Conservation (phyloP, 1,140 invertebrate genomes). For the Drosophila kepulauana region DNA sequence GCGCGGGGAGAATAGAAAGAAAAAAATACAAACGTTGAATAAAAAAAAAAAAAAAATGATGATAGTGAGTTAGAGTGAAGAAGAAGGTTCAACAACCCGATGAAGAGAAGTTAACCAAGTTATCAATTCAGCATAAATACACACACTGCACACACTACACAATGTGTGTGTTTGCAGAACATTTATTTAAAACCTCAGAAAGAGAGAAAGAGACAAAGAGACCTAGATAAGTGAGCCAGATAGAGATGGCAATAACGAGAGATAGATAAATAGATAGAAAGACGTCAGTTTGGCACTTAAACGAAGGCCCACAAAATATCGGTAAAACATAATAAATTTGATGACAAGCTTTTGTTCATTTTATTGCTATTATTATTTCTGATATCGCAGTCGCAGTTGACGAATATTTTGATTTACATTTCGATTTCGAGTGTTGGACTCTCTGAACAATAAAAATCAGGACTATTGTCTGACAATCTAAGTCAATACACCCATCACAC, state of each 20-base stretch:
- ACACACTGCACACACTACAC: conserved; percentile 5
- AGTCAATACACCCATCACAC: conserved; percentile 62
- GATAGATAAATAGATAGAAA: conserved; percentile 25
- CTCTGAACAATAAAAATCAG: conserved; percentile 65
- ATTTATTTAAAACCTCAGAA: conserved; percentile 3
- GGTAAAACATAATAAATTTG: conserved; percentile 73
- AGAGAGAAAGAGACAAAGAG: not conserved
- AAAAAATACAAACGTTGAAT: not conserved
- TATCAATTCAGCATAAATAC: conserved; percentile 28
- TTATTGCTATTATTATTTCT: conserved; percentile 75
- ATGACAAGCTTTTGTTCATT: conserved; percentile 67
- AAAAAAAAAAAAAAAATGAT: not conserved
- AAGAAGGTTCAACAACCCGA: conserved; percentile 43
- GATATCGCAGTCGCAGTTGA: conserved; percentile 27
- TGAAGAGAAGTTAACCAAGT: conserved; percentile 10
- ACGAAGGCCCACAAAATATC: conserved; percentile 9
- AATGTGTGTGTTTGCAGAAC: conserved; percentile 34
- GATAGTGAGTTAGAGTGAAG: not conserved
- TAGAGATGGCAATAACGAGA: not conserved
- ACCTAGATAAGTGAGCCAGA: not conserved
- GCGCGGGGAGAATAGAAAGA: not conserved
- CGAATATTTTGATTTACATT: conserved; percentile 26
- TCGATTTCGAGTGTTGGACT: conserved; percentile 3
- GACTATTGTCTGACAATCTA: conserved; percentile 74
- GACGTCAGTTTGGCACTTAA: conserved; percentile 32